phyloP scores from a whole-genome alignment of 1,140 invertebrate species.

The Drosophila sproati region DNA sequence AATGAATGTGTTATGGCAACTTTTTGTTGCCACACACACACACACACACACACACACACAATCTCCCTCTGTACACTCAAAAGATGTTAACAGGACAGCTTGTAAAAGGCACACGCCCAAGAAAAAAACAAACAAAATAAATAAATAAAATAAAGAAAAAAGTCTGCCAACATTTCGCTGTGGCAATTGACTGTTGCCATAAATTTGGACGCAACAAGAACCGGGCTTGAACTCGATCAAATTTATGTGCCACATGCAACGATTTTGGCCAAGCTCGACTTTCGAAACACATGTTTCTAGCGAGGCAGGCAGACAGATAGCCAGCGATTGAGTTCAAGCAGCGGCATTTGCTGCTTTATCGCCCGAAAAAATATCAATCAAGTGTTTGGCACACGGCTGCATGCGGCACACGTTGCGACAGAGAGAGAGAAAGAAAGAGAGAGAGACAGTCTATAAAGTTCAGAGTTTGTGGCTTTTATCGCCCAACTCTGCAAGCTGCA shows the following conservation, averaged over 20 bases:
- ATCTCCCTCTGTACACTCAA: too few relatives aligned
- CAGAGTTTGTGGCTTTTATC: slow-evolving; percentile 77
- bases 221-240: slow-evolving; percentile 71
- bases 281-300: slow-evolving; percentile 21
- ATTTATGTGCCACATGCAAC: slow-evolving; percentile 75
- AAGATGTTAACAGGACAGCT: slow-evolving; percentile 57
- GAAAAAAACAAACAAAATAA: slow-evolving; percentile 6
- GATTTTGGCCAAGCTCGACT: slow-evolving; percentile 69
- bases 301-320: neutral
- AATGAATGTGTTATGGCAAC: neutral
- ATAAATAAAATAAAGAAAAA: neutral
- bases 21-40: too few relatives aligned
- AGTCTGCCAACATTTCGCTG: slow-evolving; percentile 23
- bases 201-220: slow-evolving; percentile 59
- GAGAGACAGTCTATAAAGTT: slow-evolving; percentile 72
- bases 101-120: slow-evolving; percentile 37
- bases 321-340: slow-evolving; percentile 19
- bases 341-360: slow-evolving; percentile 63
- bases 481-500: slow-evolving; percentile 18
- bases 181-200: slow-evolving; percentile 49
- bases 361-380: slow-evolving; percentile 74
- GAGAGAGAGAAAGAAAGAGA: neutral
- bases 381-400: slow-evolving; percentile 36
- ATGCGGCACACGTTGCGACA: slow-evolving; percentile 27
- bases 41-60: too few relatives aligned